phyloP scores from a whole-genome alignment of 1,140 invertebrate genomes.

The Heliconius eleuchia region DNA sequence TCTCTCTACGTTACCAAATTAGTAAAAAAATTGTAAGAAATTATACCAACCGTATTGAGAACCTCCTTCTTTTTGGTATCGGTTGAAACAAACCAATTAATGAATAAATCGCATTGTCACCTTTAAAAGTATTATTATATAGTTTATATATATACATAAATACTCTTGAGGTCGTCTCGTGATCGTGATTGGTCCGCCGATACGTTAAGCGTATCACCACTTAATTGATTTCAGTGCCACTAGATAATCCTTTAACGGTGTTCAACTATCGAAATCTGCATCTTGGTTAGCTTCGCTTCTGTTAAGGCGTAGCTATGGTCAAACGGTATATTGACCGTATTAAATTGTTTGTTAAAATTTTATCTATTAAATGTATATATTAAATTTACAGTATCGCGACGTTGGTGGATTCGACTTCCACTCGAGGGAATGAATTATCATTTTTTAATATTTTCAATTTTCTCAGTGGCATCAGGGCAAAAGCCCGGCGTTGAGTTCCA shows the following conservation, averaged over 20 bases:
- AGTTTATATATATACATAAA: background rate
- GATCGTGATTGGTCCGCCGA: conserved; percentile 10
- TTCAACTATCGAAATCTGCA: conserved; percentile 51
- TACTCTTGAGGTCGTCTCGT: background rate
- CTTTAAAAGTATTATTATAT: background rate
- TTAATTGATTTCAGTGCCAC: conserved; percentile 65
- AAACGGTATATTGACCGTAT: background rate
- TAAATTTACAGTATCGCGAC: too few species aligned
- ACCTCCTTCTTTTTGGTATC: too few species aligned
- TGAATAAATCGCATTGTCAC: background rate
- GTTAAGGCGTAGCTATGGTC: background rate
- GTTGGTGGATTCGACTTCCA: too few species aligned
- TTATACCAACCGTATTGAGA: too few species aligned
- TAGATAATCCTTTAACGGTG: conserved; percentile 67
- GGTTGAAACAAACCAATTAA: too few species aligned
- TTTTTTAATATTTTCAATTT: too few species aligned
- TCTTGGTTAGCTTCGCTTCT: conserved; percentile 23
- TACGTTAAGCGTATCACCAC: conserved; percentile 48
- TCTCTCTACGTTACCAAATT: too few species aligned
- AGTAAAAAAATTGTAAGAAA: too few species aligned
- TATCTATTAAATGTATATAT: background rate
- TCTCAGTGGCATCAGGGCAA: too few species aligned
- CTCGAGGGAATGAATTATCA: too few species aligned
- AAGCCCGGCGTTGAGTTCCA: too few species aligned
- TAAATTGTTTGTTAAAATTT: background rate